These are phyloP conservation scores for Murina feae DNA, from an alignment of 2,113 vertebrate species.

Conservation along the genomic window DNA sequence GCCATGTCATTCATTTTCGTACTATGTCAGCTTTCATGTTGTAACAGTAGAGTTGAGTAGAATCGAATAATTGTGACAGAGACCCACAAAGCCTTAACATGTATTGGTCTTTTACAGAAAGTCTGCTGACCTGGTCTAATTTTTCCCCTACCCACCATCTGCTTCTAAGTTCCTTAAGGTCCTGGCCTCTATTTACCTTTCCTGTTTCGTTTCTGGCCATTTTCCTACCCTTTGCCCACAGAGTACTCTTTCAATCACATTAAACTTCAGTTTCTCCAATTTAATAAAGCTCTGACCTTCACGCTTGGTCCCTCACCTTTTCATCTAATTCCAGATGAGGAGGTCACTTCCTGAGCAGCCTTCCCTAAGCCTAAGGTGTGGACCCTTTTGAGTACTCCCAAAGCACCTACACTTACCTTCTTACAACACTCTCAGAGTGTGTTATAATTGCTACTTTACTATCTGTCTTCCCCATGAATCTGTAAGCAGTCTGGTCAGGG, in stretches of 20 bases:
- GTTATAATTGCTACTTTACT: neutral
- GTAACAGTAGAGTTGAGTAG: neutral
- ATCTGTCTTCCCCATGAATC: neutral
- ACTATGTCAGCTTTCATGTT: neutral
- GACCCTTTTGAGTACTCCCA: neutral
- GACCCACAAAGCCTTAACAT: neutral
- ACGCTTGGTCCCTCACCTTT: neutral
- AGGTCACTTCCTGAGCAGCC: neutral
- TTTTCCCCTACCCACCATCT: neutral
- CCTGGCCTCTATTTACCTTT: neutral
- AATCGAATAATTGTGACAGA: neutral
- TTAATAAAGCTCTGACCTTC: neutral
- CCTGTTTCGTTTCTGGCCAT: neutral
- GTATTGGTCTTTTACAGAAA: neutral
- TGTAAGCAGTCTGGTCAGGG: neutral
- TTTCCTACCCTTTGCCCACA: neutral
- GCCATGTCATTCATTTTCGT: neutral
- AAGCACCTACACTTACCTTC: neutral
- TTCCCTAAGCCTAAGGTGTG: neutral
- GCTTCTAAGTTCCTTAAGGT: neutral
- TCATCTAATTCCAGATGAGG: constrained; percentile 8
- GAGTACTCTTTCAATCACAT: neutral
- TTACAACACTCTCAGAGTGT: neutral
- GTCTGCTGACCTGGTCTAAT: neutral
- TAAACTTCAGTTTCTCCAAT: constrained; percentile 32